A percentile compares a stretch with the other conserved stretches of the same genome.
These are phyloP conservation scores for Dolomedes plantarius DNA, from an alignment of 2,888 invertebrate genomes.

Conservation along the genomic window DNA sequence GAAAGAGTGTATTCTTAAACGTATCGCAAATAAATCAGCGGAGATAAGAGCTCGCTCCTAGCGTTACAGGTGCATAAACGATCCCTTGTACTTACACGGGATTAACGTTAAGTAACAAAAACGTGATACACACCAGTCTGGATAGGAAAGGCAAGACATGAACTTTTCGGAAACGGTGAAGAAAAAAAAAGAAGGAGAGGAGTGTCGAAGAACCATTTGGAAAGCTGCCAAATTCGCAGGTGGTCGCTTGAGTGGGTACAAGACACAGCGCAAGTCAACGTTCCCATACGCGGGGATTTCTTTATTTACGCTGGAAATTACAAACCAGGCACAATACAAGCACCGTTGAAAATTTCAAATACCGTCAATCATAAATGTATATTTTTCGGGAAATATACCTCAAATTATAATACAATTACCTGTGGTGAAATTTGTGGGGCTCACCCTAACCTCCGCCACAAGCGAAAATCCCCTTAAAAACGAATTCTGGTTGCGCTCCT, in stretches of 20 bases:
- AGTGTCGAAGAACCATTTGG: not conserved
- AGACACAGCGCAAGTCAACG: not conserved
- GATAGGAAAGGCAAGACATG: not conserved
- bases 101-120: slow-evolving; percentile 5
- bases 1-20: not conserved
- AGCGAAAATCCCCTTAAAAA: too few species aligned
- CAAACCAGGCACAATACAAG: too few species aligned
- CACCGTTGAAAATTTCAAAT: too few species aligned
- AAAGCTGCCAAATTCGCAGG: slow-evolving; percentile 28
- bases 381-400: too few species aligned
- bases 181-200: not conserved
- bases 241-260: slow-evolving; percentile 4
- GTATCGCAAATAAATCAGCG: not conserved
- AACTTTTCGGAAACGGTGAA: not conserved
- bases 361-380: too few species aligned
- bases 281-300: not conserved
- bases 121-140: slow-evolving; percentile 1
- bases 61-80: slow-evolving; percentile 8
- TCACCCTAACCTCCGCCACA: too few species aligned
- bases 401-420: too few species aligned
- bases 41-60: not conserved
- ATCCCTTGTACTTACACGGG: slow-evolving; percentile 1
- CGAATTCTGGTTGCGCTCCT: too few species aligned
- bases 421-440: too few species aligned
- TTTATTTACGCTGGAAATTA: too few species aligned